Base-by-base conservation (phyloP, 37 sponge, comb jelly and placozoan genomes). In the Sycon ciliatum region DNA sequence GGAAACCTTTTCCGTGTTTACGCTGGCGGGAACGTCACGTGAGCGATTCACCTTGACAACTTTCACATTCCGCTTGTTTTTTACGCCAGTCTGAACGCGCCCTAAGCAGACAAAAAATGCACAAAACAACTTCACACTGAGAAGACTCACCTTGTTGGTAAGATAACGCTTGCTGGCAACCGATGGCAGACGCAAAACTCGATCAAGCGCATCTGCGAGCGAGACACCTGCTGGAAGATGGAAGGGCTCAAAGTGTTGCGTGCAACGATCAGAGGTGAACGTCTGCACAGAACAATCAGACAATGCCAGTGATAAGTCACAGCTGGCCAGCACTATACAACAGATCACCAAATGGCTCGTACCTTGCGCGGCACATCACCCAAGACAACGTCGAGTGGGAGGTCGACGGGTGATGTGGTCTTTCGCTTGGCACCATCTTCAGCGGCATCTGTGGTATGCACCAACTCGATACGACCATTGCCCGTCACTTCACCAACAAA, bases 151-250 rank as follows among this genome's bases (percentile, higher is more conserved):
- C 70, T 68, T 68, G 22, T 36, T 68, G 22, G 70, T 68, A 13
- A 68, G 70, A 38, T 57, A 68, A 20, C 70, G 39, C 30, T 68
- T 68, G 56, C 70, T 68, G 9, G 70, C 70, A 13, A 68, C 70
- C 52, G 70, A 68, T 53, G 70, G 70, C 11, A 68, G 55, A 32
- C 56, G 11, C 20, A 68, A 20, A 52, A 68, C 70, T 13, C 70
- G 70, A 57, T 68, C 56, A 11, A 68, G 70, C 9, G 55, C 70
- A 23, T 55, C 55, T n/a, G 11, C 26, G 18, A 68, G 7, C 26
- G 55, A 36, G 56, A 68, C 9, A 18, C 18, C 11, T 53, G 9
- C n/a, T 9, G 63, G 63, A 18, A 60, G 63, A 22, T 9, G 27
- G 9, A 60, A 28, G 9, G 63, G 63, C 7, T 9, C n/a, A n/a